These are phyloP conservation scores for Hemiscyllium ocellatum DNA, from an alignment of 2,113 vertebrate genomes.

Conservation along the genomic window DNA sequence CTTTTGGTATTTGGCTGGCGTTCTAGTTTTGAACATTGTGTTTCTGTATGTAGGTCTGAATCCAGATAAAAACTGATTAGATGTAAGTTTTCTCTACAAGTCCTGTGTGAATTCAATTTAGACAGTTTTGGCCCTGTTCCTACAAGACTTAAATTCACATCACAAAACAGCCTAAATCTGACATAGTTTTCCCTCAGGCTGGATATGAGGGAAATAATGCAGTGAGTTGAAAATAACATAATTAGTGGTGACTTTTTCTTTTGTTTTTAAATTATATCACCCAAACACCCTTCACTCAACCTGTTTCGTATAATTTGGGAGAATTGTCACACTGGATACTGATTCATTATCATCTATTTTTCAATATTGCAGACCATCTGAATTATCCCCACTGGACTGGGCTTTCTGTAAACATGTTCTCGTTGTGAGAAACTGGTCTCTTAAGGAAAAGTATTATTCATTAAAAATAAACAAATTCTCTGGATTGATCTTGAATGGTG, in stretches of 20 bases:
- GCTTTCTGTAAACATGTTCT: neutral
- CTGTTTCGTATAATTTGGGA: neutral
- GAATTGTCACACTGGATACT: neutral
- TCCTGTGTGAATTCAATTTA: neutral
- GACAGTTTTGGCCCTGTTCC: neutral
- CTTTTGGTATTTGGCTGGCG: slow-evolving; percentile 2
- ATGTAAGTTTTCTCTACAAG: neutral
- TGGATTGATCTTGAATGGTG: neutral
- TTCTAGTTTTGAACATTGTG: neutral
- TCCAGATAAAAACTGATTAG: slow-evolving; percentile 3
- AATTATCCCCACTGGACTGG: neutral
- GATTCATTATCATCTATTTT: neutral
- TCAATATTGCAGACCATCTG: neutral
- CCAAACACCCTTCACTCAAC: neutral
- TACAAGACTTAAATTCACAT: neutral
- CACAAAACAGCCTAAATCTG: neutral
- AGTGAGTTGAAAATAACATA: neutral
- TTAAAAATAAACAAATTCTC: neutral
- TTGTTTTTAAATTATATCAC: neutral
- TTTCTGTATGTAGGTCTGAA: neutral
- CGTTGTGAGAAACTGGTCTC: neutral
- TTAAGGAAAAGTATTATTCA: neutral
- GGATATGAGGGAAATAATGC: too few relatives aligned
- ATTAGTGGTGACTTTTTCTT: neutral
- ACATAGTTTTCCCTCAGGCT: neutral